A percentile compares a stretch with the other conserved stretches of the same genome.
These are phyloP conservation scores for Lepus townsendii DNA, from an alignment of 2,797 vertebrate species.

Conservation along the genomic window DNA sequence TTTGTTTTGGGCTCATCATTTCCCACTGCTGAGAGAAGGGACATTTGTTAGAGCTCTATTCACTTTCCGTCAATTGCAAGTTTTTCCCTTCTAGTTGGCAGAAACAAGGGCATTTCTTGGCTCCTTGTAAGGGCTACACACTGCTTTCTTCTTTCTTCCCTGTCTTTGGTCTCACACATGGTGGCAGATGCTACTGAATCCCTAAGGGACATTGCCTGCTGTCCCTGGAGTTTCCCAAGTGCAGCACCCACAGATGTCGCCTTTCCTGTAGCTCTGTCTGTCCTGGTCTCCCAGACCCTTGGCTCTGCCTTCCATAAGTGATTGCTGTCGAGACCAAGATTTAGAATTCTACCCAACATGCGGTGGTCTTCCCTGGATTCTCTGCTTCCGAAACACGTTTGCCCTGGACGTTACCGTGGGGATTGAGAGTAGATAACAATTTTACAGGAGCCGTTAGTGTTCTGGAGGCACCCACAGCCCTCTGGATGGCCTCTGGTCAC, in stretches of 20 bases:
- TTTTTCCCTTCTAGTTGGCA: background rate
- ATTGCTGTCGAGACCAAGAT: background rate
- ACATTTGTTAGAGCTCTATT: too few species aligned
- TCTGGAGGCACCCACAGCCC: accelerated
- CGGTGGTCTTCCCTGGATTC: too few species aligned
- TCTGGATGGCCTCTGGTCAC: too few species aligned
- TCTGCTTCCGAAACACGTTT: background rate
- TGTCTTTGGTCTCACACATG: background rate
- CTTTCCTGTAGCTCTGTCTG: accelerated
- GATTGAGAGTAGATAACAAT: background rate
- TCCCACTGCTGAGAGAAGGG: background rate
- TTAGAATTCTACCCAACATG: background rate
- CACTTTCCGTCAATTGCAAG: background rate
- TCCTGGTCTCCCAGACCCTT: background rate
- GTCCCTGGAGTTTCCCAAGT: accelerated
- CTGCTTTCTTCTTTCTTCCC: background rate
- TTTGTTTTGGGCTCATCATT: background rate
- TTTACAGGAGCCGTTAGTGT: too few species aligned
- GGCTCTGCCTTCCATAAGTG: background rate
- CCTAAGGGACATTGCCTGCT: background rate
- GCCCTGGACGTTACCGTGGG: background rate
- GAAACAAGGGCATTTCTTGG: background rate
- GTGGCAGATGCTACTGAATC: too few species aligned
- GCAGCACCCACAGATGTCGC: accelerated
- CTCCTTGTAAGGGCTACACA: too few species aligned